Conservation (phyloP, 2,797 vertebrate genomes). For the Megaceryle alcyon region DNA sequence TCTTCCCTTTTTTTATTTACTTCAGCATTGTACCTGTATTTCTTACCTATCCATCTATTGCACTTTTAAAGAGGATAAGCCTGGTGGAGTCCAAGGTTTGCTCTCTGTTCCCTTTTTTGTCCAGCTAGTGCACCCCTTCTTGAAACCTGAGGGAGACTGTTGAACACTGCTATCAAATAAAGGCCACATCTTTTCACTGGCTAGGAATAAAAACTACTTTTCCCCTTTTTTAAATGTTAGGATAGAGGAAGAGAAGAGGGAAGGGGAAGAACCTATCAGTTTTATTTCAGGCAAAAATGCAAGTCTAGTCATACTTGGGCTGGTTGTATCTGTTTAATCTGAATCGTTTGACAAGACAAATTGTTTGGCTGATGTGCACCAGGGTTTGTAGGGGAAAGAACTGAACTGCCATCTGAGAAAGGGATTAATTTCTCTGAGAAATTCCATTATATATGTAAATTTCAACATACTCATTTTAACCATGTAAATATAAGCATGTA, state of each 20-base stretch:
- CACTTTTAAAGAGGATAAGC: not conserved
- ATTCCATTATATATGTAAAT: conserved; percentile 60
- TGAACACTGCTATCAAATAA: not conserved
- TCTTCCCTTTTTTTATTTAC: conserved; percentile 25
- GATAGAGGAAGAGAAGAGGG: not conserved
- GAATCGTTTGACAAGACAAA: conserved; percentile 37
- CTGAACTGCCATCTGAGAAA: not conserved
- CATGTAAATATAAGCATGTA: not conserved
- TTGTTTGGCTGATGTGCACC: conserved; percentile 21
- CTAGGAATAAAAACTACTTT: not conserved
- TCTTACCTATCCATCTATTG: not conserved
- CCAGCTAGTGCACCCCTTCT: not conserved
- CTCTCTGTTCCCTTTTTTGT: not conserved
- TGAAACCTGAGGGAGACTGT: not conserved
- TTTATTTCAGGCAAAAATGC: conserved; percentile 5
- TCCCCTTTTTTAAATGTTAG: not conserved
- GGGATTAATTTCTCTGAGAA: conserved; percentile 20
- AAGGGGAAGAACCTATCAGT: not conserved
- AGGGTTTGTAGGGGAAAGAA: conserved; percentile 1
- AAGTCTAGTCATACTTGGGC: not conserved
- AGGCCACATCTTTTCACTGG: not conserved
- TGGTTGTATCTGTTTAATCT: conserved; percentile 10
- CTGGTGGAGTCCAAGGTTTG: not conserved
- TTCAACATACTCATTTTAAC: not conserved
- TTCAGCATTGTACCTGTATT: not conserved